These are phyloP conservation scores for Prunella himalayana DNA, from an alignment of 2,113 vertebrate species.

Conservation along the genomic window DNA sequence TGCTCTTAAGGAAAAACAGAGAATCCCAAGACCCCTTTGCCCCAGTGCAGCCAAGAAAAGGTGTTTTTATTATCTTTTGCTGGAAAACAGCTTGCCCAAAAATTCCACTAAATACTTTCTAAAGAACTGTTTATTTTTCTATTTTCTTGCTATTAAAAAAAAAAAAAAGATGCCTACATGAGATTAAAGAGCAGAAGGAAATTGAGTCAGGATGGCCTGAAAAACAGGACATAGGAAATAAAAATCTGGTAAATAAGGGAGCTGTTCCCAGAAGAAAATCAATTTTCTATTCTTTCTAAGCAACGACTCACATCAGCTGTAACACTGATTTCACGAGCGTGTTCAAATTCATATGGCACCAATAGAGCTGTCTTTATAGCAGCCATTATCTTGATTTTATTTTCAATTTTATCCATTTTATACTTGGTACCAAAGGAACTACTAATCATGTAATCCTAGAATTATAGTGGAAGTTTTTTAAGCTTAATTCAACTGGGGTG, in stretches of 20 bases:
- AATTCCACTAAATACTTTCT: neutral
- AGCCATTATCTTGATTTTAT: neutral
- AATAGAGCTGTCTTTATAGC: neutral
- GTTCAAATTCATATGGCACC: neutral
- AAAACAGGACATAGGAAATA: neutral
- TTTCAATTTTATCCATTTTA: neutral
- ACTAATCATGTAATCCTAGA: neutral
- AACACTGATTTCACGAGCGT: neutral
- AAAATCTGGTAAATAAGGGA: neutral
- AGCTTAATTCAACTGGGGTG: neutral
- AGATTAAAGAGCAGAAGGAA: neutral
- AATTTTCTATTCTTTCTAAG: neutral
- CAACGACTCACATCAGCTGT: neutral
- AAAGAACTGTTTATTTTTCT: neutral
- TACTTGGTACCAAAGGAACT: neutral
- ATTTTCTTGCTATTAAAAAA: neutral
- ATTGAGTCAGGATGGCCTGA: neutral
- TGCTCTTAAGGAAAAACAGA: neutral
- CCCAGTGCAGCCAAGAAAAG: neutral
- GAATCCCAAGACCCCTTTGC: neutral
- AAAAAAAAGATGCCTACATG: neutral
- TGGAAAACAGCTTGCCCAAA: neutral
- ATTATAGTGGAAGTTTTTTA: neutral
- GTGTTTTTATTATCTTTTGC: neutral
- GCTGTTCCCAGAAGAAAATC: neutral